Evolutionary conservation across 2,797 vertebrate species (phyloP).

Genomic region (Cryptoblepharus egeriae): DNA sequence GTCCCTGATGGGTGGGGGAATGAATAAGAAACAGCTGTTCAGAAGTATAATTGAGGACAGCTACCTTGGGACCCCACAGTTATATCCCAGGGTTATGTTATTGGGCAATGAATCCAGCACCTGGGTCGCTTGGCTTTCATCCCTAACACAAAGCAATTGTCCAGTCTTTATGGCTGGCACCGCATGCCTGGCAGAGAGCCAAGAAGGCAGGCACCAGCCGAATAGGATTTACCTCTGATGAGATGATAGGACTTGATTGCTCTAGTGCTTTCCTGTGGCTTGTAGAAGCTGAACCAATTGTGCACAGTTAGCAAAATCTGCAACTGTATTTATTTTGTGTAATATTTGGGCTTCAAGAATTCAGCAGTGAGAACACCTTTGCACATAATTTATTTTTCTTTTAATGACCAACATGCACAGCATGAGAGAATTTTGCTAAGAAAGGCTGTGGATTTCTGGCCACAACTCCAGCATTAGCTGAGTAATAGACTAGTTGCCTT

Average conservation of each 20-base stretch:
- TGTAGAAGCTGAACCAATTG: not conserved
- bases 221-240: not conserved
- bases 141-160: not conserved
- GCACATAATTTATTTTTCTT: not conserved
- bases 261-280: not conserved
- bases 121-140: not conserved
- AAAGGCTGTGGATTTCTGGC: not conserved
- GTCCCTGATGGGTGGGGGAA: not conserved
- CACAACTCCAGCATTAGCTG: not conserved
- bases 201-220: not conserved
- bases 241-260: not conserved
- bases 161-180: not conserved
- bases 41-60: not conserved
- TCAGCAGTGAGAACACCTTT: no score
- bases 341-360: no score
- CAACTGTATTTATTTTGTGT: not conserved
- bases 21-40: not conserved
- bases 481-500: not conserved
- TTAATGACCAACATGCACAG: not conserved
- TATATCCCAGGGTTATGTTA: not conserved
- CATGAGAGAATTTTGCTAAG: not conserved
- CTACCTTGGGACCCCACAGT: not conserved
- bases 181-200: not conserved
- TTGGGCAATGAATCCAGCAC: not conserved
- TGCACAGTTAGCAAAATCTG: not conserved